Percentiles rank a stretch among this genome's conserved stretches.
Conservation (phyloP, 2,888 invertebrate species). For the Invenusta paracnida region DNA sequence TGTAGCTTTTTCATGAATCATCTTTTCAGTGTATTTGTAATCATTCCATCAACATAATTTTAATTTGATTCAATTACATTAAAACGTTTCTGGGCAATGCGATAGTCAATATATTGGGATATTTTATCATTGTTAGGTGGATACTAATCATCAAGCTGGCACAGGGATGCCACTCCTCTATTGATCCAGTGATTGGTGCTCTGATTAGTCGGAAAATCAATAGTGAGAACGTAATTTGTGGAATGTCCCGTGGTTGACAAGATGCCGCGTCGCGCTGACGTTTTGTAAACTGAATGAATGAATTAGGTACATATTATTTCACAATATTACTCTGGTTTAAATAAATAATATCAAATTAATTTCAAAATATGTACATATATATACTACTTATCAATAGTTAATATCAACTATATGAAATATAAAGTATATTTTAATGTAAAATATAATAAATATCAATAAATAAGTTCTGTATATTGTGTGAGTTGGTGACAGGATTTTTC, state of each 20-base stretch:
- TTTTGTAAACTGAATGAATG: constrained; percentile 52
- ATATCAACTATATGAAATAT: background rate
- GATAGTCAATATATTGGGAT: background rate
- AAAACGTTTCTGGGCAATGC: no score
- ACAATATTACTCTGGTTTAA: no score
- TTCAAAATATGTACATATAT: no score
- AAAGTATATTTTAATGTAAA: background rate
- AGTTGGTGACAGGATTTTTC: no score
- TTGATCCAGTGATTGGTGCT: constrained; percentile 58
- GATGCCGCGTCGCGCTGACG: constrained; percentile 54
- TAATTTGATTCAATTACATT: no score
- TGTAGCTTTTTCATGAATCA: no score
- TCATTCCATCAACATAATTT: no score
- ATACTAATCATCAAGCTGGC: constrained; percentile 59
- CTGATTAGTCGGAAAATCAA: constrained; percentile 53
- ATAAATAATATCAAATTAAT: no score
- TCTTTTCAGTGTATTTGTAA: no score
- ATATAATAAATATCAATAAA: no score
- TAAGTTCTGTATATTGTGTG: no score
- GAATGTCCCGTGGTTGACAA: constrained; percentile 60
- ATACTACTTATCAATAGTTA: background rate
- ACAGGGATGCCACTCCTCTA: constrained; percentile 59
- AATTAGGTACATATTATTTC: no score
- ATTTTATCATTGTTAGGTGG: background rate
- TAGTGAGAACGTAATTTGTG: constrained; percentile 59